A percentile compares a stretch with the other conserved stretches of the same genome.
These are phyloP conservation scores for Quadriops clusia DNA, from an alignment of 2,888 invertebrate species.

Conservation along the genomic window DNA sequence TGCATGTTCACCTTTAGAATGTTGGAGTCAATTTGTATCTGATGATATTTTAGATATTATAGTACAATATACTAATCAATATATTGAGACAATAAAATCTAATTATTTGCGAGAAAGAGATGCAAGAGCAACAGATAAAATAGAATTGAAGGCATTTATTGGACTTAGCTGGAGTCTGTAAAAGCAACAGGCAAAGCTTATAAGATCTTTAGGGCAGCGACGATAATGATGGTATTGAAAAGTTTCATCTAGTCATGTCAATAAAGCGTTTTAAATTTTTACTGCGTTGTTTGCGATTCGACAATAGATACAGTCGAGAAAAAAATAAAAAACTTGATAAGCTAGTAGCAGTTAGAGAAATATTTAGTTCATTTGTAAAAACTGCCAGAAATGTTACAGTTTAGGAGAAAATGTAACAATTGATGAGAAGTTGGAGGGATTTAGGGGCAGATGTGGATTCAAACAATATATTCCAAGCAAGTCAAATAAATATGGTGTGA, in stretches of 20 bases:
- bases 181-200: conserved; percentile 17
- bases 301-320: conserved; percentile 15
- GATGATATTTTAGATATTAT: conserved; percentile 18
- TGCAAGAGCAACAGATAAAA: conserved; percentile 15
- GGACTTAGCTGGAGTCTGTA: conserved; percentile 20
- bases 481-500: conserved; percentile 23
- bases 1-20: conserved; percentile 15
- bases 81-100: conserved; percentile 13
- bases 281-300: conserved; percentile 18
- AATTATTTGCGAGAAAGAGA: conserved; percentile 16
- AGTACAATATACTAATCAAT: conserved; percentile 18
- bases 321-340: conserved; percentile 15
- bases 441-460: conserved; percentile 22
- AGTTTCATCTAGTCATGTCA: conserved; percentile 20
- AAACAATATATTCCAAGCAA: conserved; percentile 24
- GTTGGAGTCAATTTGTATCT: conserved; percentile 17
- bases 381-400: conserved; percentile 20
- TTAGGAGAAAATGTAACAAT: conserved; percentile 21
- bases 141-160: conserved; percentile 21
- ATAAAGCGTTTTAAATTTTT: conserved; percentile 20
- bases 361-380: conserved; percentile 24
- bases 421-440: conserved; percentile 20
- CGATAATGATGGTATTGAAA: conserved; percentile 19
- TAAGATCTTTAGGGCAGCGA: conserved; percentile 20
- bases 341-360: conserved; percentile 18